Base-by-base conservation (phyloP, 2,888 invertebrate genomes). In the Cheilosia vulpina region DNA sequence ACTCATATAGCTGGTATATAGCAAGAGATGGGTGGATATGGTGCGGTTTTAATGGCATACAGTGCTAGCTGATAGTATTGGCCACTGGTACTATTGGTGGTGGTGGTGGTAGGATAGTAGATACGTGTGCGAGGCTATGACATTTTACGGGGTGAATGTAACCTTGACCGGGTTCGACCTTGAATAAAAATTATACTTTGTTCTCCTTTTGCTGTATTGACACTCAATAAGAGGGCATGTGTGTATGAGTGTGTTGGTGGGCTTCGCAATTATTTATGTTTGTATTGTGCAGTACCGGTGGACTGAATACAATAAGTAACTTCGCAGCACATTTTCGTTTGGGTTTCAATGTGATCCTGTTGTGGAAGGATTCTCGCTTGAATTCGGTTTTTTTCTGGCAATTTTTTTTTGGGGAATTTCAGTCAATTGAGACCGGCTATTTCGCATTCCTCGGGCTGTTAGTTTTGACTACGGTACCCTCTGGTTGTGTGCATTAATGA, bases 111-210 rank as follows among this genome's bases (percentile, higher is more conserved):
- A 17, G 58, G 11, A 38, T 66, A 21, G 58, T 71, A 57, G 68
- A 38, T 79, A 65, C 80, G 71, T 76, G 76, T 72, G 60, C 72
- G 76, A 81, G 81, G 80, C 81, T 85, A 77, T 85, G 85, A 85
- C 85, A 80, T 85, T 85, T 85, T 81, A 85, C 85, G 81, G 81
- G 85, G 85, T 85, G 85, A 85, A 85, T 72, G 85, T 85, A 85
- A 85, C 85, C 85, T 85, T 85, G 85, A 85, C 85, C 85, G 81
- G 66, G 53, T 50, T 68, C 81, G 81, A 85, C 85, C 85, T 85
- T 85, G 85, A 81, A 76, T 58, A 63, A 68, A 77, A 85, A 77
- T 76, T 80, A 21, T 80, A 68, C 72, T 79, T 60, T 66, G 76
- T 72, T 60, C 68, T 84, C 63, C 55, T 75, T 80, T 84, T 57